Evolutionary conservation across 2,888 invertebrate genomes (phyloP), one percentile per base, ranked within the genome.

Genomic region (Microplitis deprimator): DNA sequence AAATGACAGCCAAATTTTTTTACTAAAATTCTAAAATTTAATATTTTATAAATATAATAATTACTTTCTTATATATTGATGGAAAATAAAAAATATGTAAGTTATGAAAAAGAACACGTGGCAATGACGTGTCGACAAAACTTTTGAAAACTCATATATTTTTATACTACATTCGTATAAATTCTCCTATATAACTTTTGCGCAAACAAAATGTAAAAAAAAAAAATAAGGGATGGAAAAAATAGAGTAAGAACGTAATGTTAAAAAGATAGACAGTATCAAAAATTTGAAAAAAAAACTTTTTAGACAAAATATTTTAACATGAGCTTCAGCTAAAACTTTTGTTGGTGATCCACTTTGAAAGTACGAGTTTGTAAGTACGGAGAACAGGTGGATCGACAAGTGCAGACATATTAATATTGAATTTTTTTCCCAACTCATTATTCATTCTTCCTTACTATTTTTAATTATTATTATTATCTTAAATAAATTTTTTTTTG

Each of bases 301-400:
- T 50, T 13, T 13, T 50, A 50, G 50, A 50, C 50, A 50, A 50
- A 50, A 50, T 50, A 50, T 50, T 50, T 50, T 13, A 13, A 50
- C 50, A 50, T 29, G 29, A 29, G 29, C 29, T 29, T 29, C 29
- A 29, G 29, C 3, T 29, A 29, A 50, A 50, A 64, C 60, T 6
- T 29, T 61, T 60, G 17, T 17, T 20, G 62, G 29, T 29, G 62
- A 61, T 29, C 16, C 3, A 39, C 17, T 61, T 17, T 29, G 10
- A 38, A 17, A 62, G 61, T 64, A 41, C 38, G 70, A 75, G 29
- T 38, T 69, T 62, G 29, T 29, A 29, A 29, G 29, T 29, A 29
- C 29, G 29, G 29, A 29, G 29, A 29, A 29, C 29, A 29, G 29
- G 29, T 29, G 29, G 29, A 29, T 29, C 29, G 29, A 29, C 29